Evolutionary conservation across 2,113 vertebrate genomes (phyloP), one percentile per base, ranked within the genome.

Genomic region (Todiramphus saurophagus): DNA sequence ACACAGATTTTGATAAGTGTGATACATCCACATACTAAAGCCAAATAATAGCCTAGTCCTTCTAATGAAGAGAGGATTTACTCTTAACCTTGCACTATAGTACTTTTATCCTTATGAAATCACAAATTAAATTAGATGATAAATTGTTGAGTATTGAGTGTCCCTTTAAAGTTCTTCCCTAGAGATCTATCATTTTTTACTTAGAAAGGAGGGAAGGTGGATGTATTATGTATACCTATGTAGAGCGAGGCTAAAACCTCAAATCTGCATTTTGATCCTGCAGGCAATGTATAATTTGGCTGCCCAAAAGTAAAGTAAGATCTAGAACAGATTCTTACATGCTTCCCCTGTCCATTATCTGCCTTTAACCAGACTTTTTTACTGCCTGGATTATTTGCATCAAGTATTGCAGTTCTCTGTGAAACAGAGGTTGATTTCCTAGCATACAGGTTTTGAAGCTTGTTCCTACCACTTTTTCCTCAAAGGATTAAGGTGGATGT

Each of bases 151-250:
- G 16, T 30, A 68, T 12, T 50, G 28, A 69, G 16, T 30, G 14
- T 46, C 8, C 16, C 14, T 85, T 56, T n/a, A 18, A 68, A 80
- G 44, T 39, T 75, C 19, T 41, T 78, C 35, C 16, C 4, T 12
- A 31, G 23, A 19, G 19, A 7, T 43, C 17, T 87, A 35, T 43
- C 15, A 11, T 11, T 50, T 64, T 63, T 5, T 10, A 46, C n/a
- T 68, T n/a, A 44, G 16, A 11, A 46, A 13, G 10, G 28, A 7
- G 12, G n/a, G 7, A 31, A 28, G 30, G 55, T 30, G 11, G 4
- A 9, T 18, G 2, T 27, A 10, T 16, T 67, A 3, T 41, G 10
- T 46, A 14, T 53, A 24, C 2, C 1, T 63, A 9, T 3, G 24
- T 28, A 80, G 23, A 86, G 31, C 16, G 24, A 51, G 48, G 16